These are phyloP conservation scores for Nematopogon swammerdamellus DNA, from an alignment of 2,888 invertebrate species.

Conservation along the genomic window DNA sequence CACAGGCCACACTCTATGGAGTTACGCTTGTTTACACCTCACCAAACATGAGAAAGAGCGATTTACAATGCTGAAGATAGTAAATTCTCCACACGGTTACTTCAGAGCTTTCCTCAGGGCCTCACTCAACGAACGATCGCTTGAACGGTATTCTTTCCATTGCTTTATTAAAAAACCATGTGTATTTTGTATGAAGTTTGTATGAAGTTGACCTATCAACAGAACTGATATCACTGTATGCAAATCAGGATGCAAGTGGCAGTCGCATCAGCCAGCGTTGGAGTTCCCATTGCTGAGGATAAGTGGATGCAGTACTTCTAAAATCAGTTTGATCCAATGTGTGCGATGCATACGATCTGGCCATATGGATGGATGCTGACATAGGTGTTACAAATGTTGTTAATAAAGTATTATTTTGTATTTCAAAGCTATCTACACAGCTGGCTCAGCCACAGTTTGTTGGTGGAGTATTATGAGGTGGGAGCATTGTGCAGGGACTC, in stretches of 20 bases:
- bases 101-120: conserved; percentile 88
- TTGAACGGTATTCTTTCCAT: conserved; percentile 58
- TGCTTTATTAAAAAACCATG: conserved; percentile 9
- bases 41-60: conserved; percentile 87
- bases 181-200: not conserved
- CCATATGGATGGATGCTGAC: too few relatives aligned
- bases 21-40: conserved; percentile 72
- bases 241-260: too few relatives aligned
- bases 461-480: conserved; percentile 76
- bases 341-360: too few relatives aligned
- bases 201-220: too few relatives aligned
- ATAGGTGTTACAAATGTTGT: too few relatives aligned
- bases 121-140: conserved; percentile 85
- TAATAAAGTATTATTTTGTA: conserved; percentile 4
- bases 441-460: conserved; percentile 64
- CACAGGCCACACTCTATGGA: conserved; percentile 70
- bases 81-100: conserved; percentile 64
- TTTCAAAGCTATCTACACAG: conserved; percentile 65
- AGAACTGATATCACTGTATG: too few relatives aligned
- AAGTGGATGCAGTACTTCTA: too few relatives aligned
- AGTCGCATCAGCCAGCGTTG: too few relatives aligned
- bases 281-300: too few relatives aligned
- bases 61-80: conserved; percentile 61
- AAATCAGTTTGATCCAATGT: too few relatives aligned
- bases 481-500: conserved; percentile 81